phyloP scores from a whole-genome alignment of 2,888 invertebrate genomes.

The Callosobruchus maculatus region DNA sequence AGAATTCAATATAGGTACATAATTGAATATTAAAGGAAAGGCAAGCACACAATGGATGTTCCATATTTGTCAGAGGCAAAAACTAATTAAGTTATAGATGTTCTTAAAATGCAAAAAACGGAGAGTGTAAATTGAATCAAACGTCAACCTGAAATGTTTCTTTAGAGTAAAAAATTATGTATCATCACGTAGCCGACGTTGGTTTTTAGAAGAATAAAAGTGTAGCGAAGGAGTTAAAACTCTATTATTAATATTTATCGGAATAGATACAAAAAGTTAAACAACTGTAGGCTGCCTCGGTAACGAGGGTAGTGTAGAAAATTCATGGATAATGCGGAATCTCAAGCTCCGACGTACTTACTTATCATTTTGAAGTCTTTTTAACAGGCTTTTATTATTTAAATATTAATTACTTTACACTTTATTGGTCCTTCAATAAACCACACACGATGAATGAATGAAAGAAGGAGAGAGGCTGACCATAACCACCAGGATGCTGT shows the following conservation, averaged over 20 bases:
- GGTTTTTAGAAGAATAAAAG: not conserved
- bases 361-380: too few relatives aligned
- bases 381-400: too few relatives aligned
- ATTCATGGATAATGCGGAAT: not conserved
- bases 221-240: not conserved
- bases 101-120: not conserved
- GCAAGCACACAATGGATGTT: not conserved
- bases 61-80: not conserved
- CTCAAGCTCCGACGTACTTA: too few relatives aligned
- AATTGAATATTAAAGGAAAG: not conserved
- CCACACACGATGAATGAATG: too few relatives aligned
- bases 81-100: not conserved
- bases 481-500: too few relatives aligned
- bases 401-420: too few relatives aligned
- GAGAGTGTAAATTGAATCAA: not conserved
- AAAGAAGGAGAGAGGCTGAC: too few relatives aligned
- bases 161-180: not conserved
- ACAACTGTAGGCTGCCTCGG: not conserved
- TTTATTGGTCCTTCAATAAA: too few relatives aligned
- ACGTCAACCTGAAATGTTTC: not conserved
- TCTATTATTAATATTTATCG: not conserved
- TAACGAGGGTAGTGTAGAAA: not conserved
- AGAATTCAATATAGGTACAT: too few relatives aligned
- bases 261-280: not conserved
- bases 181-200: not conserved